These are phyloP conservation scores for Podargus strigoides DNA, from an alignment of 2,797 vertebrate species.

Conservation along the genomic window DNA sequence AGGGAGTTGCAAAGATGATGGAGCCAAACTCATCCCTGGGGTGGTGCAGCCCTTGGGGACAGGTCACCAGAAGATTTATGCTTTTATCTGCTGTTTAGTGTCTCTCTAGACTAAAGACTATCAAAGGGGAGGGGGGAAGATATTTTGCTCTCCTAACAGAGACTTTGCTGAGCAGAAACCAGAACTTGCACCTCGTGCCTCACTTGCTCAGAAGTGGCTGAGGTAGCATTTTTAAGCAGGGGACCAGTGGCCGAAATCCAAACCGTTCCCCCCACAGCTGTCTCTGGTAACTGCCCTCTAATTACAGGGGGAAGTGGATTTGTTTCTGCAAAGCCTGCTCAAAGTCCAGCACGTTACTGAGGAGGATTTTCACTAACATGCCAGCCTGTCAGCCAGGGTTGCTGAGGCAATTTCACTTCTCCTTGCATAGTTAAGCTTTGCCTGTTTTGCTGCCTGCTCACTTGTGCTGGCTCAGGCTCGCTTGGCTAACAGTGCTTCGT, in stretches of 20 bases:
- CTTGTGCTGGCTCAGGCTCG: not conserved
- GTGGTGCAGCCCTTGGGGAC: not conserved
- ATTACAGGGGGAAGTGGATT: not conserved
- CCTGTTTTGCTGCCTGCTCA: not conserved
- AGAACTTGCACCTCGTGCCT: fast-evolving
- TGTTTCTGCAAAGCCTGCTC: constrained; percentile 28
- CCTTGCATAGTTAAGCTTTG: constrained; percentile 9
- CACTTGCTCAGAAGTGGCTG: not conserved
- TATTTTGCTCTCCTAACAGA: not conserved
- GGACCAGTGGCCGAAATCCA: not conserved
- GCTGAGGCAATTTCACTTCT: not conserved
- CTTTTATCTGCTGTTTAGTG: not conserved
- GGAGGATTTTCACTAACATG: not conserved
- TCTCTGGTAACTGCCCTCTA: not conserved
- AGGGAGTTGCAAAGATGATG: not conserved
- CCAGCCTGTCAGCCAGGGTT: not conserved
- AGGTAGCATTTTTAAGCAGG: not conserved
- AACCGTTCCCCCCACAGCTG: not conserved
- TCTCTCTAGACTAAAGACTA: not conserved
- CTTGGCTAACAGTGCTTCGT: not conserved
- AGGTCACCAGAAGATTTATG: not conserved
- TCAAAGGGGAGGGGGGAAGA: not conserved
- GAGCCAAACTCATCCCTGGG: not conserved
- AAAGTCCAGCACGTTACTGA: constrained; percentile 1
- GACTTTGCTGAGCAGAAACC: not conserved